Base-by-base conservation (phyloP, 1,140 invertebrate species). In the Geopemphigus sp. region DNA sequence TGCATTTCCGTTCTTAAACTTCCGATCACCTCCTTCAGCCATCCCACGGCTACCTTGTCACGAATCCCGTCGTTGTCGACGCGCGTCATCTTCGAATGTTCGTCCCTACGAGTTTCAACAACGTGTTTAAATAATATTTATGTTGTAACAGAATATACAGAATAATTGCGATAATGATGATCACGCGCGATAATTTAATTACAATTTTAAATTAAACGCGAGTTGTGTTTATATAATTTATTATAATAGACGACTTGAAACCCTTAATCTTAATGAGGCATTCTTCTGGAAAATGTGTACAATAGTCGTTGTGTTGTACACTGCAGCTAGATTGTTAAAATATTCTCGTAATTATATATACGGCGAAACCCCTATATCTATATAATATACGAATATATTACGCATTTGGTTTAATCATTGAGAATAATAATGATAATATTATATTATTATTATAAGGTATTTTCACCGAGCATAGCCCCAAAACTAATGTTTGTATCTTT, bases 21-120 rank as follows among this genome's bases (percentile, higher is more conserved):
- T 29, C 57, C 74, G n/a, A 78, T 78, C 4, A 78, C 74, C 24
- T 78, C 74, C 59, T 78, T 78, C 45, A 78, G 11, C 74, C 74
- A 78, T 6, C 74, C 74, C 10, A 78, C 74, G 5, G 57, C 74
- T 24, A 78, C 39, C 47, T 63, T 78, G 47, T 78, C 74, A 1
- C 74, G 57, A 15, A 61, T 26, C 12, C 74, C 57, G 15, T 59
- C 57, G 11, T 63, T 61, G 5, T 22, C 17, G 11, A 39, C 47
- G 19, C 26, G 39, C 5, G 74, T 10, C 8, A 78, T 63, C 24
- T 15, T 78, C 3, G n/a, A 29, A 26, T 78, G 57, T 63, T 78
- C 74, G 45, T 61, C 39, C 24, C 74, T 78, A 8, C 32, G 8
- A 39, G 32, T 39, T 39, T 3, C 32, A 39, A 39, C 32, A 39